phyloP scores from a whole-genome alignment of 2,797 vertebrate species.

The Molossus molossus region DNA sequence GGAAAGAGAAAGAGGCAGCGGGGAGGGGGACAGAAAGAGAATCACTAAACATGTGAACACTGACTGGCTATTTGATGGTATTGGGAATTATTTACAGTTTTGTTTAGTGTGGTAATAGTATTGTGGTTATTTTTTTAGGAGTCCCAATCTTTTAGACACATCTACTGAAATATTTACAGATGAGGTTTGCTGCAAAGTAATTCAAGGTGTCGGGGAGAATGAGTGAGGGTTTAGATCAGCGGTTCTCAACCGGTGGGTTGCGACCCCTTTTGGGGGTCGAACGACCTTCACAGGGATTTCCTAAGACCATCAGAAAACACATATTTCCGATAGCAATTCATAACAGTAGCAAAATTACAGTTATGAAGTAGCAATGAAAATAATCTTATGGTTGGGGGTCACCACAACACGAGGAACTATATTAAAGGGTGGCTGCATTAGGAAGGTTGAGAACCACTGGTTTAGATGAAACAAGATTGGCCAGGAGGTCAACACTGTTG shows the following conservation, averaged over 20 bases:
- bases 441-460: too few relatives aligned
- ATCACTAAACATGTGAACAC: not conserved
- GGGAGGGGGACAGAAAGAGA: not conserved
- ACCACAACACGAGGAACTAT: too few relatives aligned
- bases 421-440: too few relatives aligned
- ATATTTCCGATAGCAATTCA: too few relatives aligned
- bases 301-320: too few relatives aligned
- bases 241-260: too few relatives aligned
- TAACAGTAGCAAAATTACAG: too few relatives aligned
- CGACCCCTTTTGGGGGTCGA: too few relatives aligned
- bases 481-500: not conserved
- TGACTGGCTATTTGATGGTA: not conserved
- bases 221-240: too few relatives aligned
- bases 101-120: not conserved
- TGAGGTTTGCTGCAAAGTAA: not conserved
- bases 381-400: too few relatives aligned
- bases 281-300: too few relatives aligned
- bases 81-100: constrained; percentile 7
- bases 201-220: not conserved
- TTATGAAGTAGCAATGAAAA: too few relatives aligned
- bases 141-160: not conserved
- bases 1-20: not conserved
- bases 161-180: not conserved
- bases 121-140: not conserved
- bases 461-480: not conserved